Percentiles rank a stretch among this genome's conserved stretches.
Evolutionary conservation across 2,888 invertebrate species (phyloP).

Genomic region (Tetranychus truncatus): DNA sequence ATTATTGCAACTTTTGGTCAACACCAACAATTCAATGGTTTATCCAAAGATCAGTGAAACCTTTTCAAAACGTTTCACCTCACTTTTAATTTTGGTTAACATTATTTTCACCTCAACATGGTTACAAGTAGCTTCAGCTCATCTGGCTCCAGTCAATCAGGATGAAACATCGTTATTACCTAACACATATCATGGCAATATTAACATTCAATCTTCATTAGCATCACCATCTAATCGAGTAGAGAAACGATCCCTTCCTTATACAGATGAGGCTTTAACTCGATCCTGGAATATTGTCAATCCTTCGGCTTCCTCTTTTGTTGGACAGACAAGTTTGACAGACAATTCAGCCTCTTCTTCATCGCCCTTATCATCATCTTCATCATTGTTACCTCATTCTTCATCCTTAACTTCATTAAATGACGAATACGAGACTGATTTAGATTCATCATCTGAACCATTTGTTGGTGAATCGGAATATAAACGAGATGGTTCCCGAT

Average conservation of each 20-base stretch:
- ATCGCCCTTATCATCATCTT: neutral
- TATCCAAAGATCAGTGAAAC: neutral
- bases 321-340: neutral
- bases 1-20: neutral
- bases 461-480: neutral
- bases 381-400: neutral
- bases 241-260: neutral
- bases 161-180: neutral
- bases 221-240: neutral
- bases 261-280: neutral
- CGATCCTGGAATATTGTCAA: neutral
- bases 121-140: neutral
- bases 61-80: neutral
- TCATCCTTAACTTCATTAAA: neutral
- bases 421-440: neutral
- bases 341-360: neutral
- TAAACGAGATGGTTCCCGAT: conserved; percentile 6
- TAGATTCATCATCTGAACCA: neutral
- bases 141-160: neutral
- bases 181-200: neutral
- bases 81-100: neutral
- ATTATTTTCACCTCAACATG: neutral
- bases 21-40: neutral
- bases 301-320: neutral
- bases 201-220: neutral